Conservation (phyloP, 2,113 vertebrate species). For the Hiodon tergisus region DNA sequence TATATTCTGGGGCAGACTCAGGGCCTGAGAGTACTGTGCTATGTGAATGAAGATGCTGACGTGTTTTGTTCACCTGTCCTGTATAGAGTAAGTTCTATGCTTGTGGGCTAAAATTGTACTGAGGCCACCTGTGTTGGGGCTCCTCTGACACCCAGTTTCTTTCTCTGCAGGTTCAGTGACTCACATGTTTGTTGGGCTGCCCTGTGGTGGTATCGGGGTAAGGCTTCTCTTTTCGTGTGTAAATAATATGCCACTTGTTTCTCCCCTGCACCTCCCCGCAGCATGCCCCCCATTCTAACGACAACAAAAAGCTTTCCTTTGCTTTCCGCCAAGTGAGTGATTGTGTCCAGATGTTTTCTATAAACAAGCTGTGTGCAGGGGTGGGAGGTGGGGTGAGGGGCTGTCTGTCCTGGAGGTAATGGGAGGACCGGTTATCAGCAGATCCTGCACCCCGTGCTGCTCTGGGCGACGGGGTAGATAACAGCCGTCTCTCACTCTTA, state of each 20-base stretch:
- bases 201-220: constrained; percentile 92
- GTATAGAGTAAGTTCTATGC: too few relatives aligned
- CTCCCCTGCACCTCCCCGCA: constrained; percentile 38
- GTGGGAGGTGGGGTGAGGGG: background rate
- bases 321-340: constrained; percentile 65
- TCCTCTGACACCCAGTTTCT: constrained; percentile 1
- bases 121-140: background rate
- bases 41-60: too few relatives aligned
- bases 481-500: background rate
- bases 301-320: constrained; percentile 67
- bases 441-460: background rate
- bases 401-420: background rate
- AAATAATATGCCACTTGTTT: constrained; percentile 70
- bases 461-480: background rate
- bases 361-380: constrained; percentile 44
- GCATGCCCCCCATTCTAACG: constrained; percentile 48
- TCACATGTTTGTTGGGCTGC: constrained; percentile 90
- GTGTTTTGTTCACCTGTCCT: too few relatives aligned
- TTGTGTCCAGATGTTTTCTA: constrained; percentile 77
- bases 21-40: background rate
- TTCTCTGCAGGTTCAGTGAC: constrained; percentile 74
- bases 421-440: background rate
- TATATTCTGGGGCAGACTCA: background rate
- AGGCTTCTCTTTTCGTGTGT: constrained; percentile 67
- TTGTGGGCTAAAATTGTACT: too few relatives aligned